Evolutionary conservation across 2,888 invertebrate species (phyloP).

Genomic region (Drosophila niveifrons): DNA sequence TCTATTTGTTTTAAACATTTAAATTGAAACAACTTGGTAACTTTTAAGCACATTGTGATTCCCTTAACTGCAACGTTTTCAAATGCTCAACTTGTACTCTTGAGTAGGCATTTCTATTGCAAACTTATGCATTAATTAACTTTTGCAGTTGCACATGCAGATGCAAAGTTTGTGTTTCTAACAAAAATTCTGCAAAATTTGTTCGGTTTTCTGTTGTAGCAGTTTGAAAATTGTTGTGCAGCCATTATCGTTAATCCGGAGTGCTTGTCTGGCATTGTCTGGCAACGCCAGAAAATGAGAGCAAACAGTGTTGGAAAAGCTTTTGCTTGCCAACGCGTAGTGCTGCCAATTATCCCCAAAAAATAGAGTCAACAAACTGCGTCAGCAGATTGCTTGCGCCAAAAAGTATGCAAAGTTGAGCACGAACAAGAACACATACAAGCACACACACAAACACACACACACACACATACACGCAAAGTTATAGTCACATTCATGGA

Average conservation of each 20-base stretch:
- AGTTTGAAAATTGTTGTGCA: constrained; percentile 23
- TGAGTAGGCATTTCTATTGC: constrained; percentile 9
- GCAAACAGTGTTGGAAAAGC: constrained; percentile 49
- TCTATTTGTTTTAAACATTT: background rate
- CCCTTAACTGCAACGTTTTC: background rate
- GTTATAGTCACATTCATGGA: constrained; percentile 1
- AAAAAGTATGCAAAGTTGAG: constrained; percentile 66
- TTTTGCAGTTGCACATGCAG: constrained; percentile 20
- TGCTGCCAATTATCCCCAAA: constrained; percentile 68
- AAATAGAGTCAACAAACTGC: constrained; percentile 68
- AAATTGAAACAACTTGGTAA: background rate
- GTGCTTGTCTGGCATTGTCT: constrained; percentile 40
- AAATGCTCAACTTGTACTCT: background rate
- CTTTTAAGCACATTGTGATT: background rate
- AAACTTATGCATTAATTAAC: constrained; percentile 24
- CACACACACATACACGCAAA: background rate
- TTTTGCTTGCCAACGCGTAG: constrained; percentile 23
- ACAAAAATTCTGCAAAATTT: constrained; percentile 20
- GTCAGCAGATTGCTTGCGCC: constrained; percentile 69
- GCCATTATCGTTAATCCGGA: constrained; percentile 49
- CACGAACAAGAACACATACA: too few relatives aligned
- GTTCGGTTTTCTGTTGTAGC: background rate
- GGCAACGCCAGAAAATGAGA: constrained; percentile 37
- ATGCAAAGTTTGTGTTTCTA: constrained; percentile 1
- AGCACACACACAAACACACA: background rate